phyloP scores from a whole-genome alignment of 2,888 invertebrate species.

The Dilophus febrilis region DNA sequence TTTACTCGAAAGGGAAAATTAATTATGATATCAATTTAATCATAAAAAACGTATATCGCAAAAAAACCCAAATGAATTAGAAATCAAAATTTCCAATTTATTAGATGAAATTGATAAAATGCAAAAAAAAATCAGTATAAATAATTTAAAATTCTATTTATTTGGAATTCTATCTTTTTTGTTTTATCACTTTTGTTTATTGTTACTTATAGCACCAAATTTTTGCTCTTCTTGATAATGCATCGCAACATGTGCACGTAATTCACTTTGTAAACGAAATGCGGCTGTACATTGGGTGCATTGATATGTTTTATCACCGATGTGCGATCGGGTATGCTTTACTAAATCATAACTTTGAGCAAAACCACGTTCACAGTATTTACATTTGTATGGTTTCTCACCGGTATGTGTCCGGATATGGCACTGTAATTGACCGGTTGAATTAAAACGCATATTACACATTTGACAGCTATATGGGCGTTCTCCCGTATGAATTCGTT shows the following conservation, averaged over 20 bases:
- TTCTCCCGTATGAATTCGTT: neutral
- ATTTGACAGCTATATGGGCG: neutral
- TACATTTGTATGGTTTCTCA: neutral
- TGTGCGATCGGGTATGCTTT: slow-evolving; percentile 35
- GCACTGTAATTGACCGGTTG: neutral
- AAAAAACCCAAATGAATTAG: no score
- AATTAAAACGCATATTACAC: neutral
- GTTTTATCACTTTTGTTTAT: no score
- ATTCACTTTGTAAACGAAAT: slow-evolving; percentile 17
- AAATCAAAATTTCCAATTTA: no score
- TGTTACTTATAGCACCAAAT: no score
- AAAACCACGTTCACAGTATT: neutral
- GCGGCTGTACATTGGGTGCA: slow-evolving; percentile 21
- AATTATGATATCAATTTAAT: no score
- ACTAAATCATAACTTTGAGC: slow-evolving; percentile 39
- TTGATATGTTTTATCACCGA: slow-evolving; percentile 38
- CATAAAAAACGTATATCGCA: no score
- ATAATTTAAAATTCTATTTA: no score
- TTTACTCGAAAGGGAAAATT: no score
- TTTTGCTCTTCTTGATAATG: slow-evolving; percentile 13
- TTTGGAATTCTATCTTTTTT: no score
- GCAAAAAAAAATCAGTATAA: no score
- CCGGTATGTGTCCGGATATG: neutral
- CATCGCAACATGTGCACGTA: slow-evolving; percentile 16
- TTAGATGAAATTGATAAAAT: no score